phyloP scores from a whole-genome alignment of 2,888 invertebrate species.

The Thysanoteuthis rhombus region DNA sequence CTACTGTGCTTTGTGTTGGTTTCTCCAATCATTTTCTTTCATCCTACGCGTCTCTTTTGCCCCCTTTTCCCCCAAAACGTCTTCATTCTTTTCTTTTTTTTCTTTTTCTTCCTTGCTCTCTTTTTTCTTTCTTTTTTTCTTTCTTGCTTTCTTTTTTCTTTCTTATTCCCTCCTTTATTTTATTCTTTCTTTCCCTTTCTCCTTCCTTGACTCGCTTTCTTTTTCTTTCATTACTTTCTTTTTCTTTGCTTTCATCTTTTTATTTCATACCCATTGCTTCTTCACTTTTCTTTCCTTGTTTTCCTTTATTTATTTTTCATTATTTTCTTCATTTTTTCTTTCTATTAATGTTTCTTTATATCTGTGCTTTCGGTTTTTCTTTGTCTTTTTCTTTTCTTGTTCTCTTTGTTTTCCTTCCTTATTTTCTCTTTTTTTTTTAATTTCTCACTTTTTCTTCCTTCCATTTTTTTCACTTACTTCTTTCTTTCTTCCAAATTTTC shows the following conservation, averaged over 20 bases:
- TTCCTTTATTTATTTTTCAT: background rate
- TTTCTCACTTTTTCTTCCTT: no score
- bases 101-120: background rate
- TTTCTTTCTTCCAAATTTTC: background rate
- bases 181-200: background rate
- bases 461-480: background rate
- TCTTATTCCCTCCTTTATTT: background rate
- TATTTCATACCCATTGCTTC: background rate
- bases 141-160: background rate
- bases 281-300: background rate
- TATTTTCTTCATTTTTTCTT: background rate
- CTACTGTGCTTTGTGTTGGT: no score
- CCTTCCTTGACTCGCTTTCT: fast-evolving
- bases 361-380: background rate
- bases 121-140: background rate
- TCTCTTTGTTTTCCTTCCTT: no score
- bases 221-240: background rate
- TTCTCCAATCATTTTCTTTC: no score
- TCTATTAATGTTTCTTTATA: background rate
- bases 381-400: background rate
- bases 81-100: background rate
- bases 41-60: no score
- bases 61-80: no score
- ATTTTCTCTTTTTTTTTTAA: background rate
- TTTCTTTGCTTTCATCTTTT: background rate